A percentile compares a stretch with the other conserved stretches of the same genome.
Evolutionary conservation across 2,113 vertebrate species (phyloP).

Genomic region (Halichoeres trimaculatus): DNA sequence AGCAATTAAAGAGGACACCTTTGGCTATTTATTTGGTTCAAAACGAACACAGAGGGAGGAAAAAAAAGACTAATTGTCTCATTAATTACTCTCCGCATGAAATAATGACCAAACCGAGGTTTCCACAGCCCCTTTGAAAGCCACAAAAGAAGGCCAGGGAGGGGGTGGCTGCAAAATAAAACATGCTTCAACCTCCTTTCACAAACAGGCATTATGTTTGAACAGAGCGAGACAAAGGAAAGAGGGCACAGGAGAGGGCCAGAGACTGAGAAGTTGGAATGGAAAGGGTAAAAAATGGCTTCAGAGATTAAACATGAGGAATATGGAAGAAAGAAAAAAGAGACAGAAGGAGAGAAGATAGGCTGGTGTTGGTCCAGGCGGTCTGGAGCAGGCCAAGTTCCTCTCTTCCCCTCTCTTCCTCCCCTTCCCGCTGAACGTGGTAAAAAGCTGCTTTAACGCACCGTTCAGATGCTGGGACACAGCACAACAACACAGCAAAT

Average conservation of each 20-base stretch:
- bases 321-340: conserved; percentile 35
- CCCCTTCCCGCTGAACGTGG: conserved; percentile 45
- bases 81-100: conserved; percentile 72
- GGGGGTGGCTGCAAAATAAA: conserved; percentile 46
- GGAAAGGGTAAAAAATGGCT: conserved; percentile 22
- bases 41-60: conserved; percentile 53
- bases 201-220: conserved; percentile 53
- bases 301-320: conserved; percentile 44
- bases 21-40: conserved; percentile 69
- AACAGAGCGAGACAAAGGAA: conserved; percentile 55
- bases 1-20: conserved; percentile 69
- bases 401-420: conserved; percentile 28
- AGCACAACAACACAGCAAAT: conserved; percentile 70
- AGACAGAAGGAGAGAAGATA: conserved; percentile 44
- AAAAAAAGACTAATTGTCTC: conserved; percentile 65
- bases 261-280: neutral
- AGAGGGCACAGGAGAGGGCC: conserved; percentile 47
- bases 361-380: conserved; percentile 64
- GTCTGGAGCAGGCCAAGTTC: conserved; percentile 62
- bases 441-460: conserved; percentile 73
- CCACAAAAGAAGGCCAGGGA: conserved; percentile 46
- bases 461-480: conserved; percentile 61
- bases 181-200: conserved; percentile 62
- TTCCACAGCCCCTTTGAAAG: conserved; percentile 61
- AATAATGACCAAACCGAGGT: conserved; percentile 65